Evolutionary conservation across 2,113 vertebrate genomes (phyloP).

Genomic region (Stigmatopora nigra): DNA sequence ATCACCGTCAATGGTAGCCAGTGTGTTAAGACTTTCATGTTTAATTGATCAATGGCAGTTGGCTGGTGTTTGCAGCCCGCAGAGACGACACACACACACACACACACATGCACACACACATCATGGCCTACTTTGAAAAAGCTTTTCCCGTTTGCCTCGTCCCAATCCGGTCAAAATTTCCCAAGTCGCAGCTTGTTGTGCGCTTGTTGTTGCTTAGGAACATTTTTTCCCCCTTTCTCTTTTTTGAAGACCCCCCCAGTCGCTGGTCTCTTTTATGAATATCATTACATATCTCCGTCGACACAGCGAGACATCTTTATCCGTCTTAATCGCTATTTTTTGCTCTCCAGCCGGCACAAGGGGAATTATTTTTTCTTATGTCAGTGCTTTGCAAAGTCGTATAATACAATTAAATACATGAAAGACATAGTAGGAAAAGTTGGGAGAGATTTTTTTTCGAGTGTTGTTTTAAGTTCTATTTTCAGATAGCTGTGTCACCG

Average conservation of each 20-base stretch:
- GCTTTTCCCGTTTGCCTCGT: slow-evolving; percentile 57
- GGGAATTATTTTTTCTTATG: not conserved
- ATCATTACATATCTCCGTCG: slow-evolving; percentile 62
- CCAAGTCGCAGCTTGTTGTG: slow-evolving; percentile 62
- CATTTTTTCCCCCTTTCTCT: slow-evolving; percentile 44
- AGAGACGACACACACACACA: slow-evolving; percentile 11
- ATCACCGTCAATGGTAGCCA: slow-evolving; percentile 2
- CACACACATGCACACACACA: slow-evolving; percentile 36
- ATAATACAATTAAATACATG: not conserved
- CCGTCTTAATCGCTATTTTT: slow-evolving; percentile 43
- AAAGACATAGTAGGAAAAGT: not conserved
- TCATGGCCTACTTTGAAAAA: slow-evolving; percentile 62
- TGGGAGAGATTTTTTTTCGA: not conserved
- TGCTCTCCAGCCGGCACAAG: slow-evolving; percentile 2
- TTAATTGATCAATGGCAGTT: slow-evolving; percentile 45
- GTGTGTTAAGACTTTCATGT: slow-evolving; percentile 27
- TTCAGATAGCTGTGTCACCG: too few species aligned
- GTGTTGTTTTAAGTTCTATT: not conserved
- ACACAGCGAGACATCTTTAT: slow-evolving; percentile 50
- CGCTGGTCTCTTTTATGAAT: slow-evolving; percentile 68
- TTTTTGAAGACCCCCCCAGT: slow-evolving; percentile 30
- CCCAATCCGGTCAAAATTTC: slow-evolving; percentile 65
- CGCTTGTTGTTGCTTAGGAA: slow-evolving; percentile 69
- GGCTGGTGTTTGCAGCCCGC: slow-evolving; percentile 44
- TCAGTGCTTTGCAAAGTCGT: not conserved